Percentiles rank a stretch among this genome's conserved stretches.
phyloP scores from a whole-genome alignment of 2,888 invertebrate genomes.

The Eudasyphora cyanicolor region DNA sequence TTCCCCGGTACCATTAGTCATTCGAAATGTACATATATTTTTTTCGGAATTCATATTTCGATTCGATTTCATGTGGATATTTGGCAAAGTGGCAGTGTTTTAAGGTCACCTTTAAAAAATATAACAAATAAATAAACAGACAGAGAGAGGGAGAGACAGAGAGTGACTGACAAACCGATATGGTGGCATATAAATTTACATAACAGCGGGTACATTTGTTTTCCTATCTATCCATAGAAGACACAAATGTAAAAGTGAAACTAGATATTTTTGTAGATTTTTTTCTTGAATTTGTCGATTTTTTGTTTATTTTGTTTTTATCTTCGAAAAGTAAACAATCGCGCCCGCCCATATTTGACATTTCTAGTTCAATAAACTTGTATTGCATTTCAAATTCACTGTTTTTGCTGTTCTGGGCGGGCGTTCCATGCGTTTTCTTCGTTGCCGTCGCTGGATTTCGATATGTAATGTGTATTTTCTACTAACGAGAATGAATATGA shows the following conservation, averaged over 20 bases:
- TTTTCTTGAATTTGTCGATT: background rate
- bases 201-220: background rate
- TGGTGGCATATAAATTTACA: background rate
- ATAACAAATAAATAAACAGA: background rate
- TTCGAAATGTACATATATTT: background rate
- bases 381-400: too few relatives aligned
- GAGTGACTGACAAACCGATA: background rate
- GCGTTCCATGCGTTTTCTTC: background rate
- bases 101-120: background rate
- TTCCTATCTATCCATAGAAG: background rate
- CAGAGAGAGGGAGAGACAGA: background rate
- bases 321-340: conserved; percentile 41
- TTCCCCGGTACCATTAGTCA: conserved; percentile 20
- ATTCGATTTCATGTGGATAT: background rate
- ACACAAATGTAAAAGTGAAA: conserved; percentile 12
- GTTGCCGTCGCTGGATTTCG: too few relatives aligned
- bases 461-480: too few relatives aligned
- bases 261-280: background rate
- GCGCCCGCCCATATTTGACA: conserved; percentile 43
- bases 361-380: conserved; percentile 55
- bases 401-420: background rate
- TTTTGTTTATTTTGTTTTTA: background rate
- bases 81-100: background rate
- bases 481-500: too few relatives aligned
- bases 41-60: background rate